Evolutionary conservation across 2,888 invertebrate genomes (phyloP), one percentile per base, ranked within the genome.

Genomic region (Sinhomidia bicolor): DNA sequence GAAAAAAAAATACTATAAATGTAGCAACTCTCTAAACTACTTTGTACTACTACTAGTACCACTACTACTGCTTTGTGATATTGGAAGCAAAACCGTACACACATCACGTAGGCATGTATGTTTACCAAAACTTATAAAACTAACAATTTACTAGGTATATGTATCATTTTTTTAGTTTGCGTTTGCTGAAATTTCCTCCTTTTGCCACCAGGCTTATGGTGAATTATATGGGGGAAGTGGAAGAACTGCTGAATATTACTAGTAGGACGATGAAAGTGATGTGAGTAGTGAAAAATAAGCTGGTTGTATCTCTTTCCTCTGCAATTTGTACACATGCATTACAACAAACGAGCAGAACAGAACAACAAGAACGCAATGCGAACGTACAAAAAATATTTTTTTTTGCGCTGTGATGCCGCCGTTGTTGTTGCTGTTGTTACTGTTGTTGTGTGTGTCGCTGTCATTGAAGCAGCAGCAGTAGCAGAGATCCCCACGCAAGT

Each of bases 101-200:
- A 60, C 26, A 23, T 10, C 23, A 71, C 1, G 68, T n/a, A 60
- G 10, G 60, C 17, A 12, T 60, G 23, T 10, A 60, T 62, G 62
- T 12, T 62, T 29, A 62, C 26, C 29, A n/a, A 62, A 62, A 29
- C 29, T 5, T 36, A 36, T 36, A 36, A 36, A 62, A 51, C n/a
- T 47, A n/a, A n/a, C n/a, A n/a, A n/a, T n/a, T n/a, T 14, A n/a
- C 29, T n/a, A n/a, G 3, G 32, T 65, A 32, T 26, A 62, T 80
- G 44, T 84, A 47, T 84, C 76, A 60, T 47, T 76, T 47, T 76
- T 84, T 71, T 74, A 76, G 84, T 84, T 60, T 76, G 14, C 57
- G 84, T 84, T 60, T 76, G 14, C 57, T 54, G 76, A 76, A 84
- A 82, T 51, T 60, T 41, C 57, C 17, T 74, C 26, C 20, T 29